Evolutionary conservation across 2,113 vertebrate genomes (phyloP), one percentile per base, ranked within the genome.

Genomic region (Parotia lawesii): DNA sequence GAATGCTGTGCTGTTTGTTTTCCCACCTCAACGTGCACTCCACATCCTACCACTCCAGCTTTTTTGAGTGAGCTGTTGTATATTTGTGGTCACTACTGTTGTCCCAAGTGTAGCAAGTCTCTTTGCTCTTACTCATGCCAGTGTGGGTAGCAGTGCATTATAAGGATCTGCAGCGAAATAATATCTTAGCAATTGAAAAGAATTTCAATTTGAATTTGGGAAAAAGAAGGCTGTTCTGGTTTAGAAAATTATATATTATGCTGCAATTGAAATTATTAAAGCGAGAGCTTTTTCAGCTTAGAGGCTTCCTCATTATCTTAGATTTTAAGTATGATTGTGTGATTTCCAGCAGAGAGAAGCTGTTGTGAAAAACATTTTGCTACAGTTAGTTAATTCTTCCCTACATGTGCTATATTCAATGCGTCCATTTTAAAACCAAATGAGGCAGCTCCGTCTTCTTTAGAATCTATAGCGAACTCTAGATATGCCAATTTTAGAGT

Each of bases 301-400:
- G 79, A 90, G 27, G 33, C 67, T 96, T 97, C 96, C 91, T 97
- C 94, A 96, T 97, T 96, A 96, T 97, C 95, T 95, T 95, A 80
- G 85, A 90, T 95, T 96, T 95, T 97, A 97, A 96, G 91, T 93
- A 77, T 82, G 82, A 96, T 96, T 97, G 86, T 94, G 58, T 33
- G 58, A 84, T 96, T 97, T 98, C 97, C 97, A 98, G 94, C 97
- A 97, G 97, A 97, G 97, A 97, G 79, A 94, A 97, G 89, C 96
- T 91, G 96, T 96, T 97, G 88, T 89, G 89, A 93, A 97, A 98
- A 97, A 91, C 92, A 97, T 98, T 98, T 97, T 97, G 95, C 94
- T 97, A 96, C 93, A 98, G 95, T 98, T 97, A 98, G 97, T 98
- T 98, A 98, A 97, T 97, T 98, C 96, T 98, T 98, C 94, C 75